These are phyloP conservation scores for Drosophila merina DNA, from an alignment of 2,888 invertebrate species.

Conservation along the genomic window DNA sequence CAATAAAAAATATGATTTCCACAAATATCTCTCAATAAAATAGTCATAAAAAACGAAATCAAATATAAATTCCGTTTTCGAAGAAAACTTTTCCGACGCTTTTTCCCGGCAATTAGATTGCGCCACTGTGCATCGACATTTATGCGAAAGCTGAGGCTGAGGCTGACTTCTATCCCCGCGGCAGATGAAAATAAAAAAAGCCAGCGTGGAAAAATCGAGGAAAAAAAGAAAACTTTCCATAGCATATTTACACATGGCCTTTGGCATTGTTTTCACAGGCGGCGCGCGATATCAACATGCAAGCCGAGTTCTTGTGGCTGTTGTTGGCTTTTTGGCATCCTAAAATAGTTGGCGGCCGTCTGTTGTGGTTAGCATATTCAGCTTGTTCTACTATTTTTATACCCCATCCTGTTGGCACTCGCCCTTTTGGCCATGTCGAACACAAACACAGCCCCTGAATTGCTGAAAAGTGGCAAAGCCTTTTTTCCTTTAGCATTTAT, in stretches of 20 bases:
- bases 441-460: slow-evolving; percentile 29
- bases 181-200: slow-evolving; percentile 8
- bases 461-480: no score
- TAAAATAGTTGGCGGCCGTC: slow-evolving; percentile 73
- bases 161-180: slow-evolving; percentile 25
- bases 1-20: not conserved
- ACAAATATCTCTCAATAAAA: slow-evolving; percentile 26
- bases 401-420: slow-evolving; percentile 16
- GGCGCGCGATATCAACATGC: slow-evolving; percentile 54
- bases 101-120: slow-evolving; percentile 33
- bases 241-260: slow-evolving; percentile 75
- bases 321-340: slow-evolving; percentile 66
- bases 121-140: slow-evolving; percentile 54
- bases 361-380: slow-evolving; percentile 69
- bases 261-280: slow-evolving; percentile 71
- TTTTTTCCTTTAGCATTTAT: slow-evolving; percentile 13
- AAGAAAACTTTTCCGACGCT: slow-evolving; percentile 27
- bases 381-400: slow-evolving; percentile 37
- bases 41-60: not conserved
- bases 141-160: slow-evolving; percentile 37
- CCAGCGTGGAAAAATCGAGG: slow-evolving; percentile 4
- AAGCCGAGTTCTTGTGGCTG: slow-evolving; percentile 35
- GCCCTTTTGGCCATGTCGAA: slow-evolving; percentile 60
- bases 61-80: slow-evolving; percentile 21
- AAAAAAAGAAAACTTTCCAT: slow-evolving; percentile 50